Percentiles rank a stretch among this genome's conserved stretches.
Conservation (phyloP, 2,113 vertebrate species). For the Ciconia stormi region DNA sequence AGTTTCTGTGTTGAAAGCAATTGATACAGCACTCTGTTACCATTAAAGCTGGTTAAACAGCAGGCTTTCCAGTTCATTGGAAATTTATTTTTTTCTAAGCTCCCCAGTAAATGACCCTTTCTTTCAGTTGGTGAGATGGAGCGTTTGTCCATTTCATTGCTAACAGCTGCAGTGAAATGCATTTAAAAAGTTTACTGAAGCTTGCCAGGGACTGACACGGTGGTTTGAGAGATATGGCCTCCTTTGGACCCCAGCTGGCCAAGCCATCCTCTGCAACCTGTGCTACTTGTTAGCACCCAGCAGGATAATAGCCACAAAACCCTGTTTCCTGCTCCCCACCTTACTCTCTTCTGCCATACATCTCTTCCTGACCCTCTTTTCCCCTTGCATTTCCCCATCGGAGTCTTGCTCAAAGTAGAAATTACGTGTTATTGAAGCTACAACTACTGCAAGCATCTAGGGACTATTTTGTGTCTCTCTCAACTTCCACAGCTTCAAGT, state of each 20-base stretch:
- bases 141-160: not conserved
- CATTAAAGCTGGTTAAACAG: not conserved
- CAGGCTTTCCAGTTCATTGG: not conserved
- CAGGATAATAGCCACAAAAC: not conserved
- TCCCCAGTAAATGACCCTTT: not conserved
- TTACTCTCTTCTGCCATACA: not conserved
- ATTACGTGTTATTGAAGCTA: fast-evolving
- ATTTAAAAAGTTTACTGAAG: not conserved
- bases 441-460: fast-evolving
- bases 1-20: not conserved
- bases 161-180: not conserved
- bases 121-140: not conserved
- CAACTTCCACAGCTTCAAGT: not conserved
- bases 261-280: not conserved
- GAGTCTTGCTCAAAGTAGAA: not conserved
- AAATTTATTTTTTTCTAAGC: not conserved
- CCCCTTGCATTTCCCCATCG: not conserved
- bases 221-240: not conserved
- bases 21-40: not conserved
- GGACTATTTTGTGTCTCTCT: not conserved
- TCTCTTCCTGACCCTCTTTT: not conserved
- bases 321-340: not conserved
- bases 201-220: not conserved
- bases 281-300: not conserved
- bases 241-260: not conserved